Evolutionary conservation across 1,140 invertebrate species (phyloP).

Genomic region (Pseudomyrmex sp.): DNA sequence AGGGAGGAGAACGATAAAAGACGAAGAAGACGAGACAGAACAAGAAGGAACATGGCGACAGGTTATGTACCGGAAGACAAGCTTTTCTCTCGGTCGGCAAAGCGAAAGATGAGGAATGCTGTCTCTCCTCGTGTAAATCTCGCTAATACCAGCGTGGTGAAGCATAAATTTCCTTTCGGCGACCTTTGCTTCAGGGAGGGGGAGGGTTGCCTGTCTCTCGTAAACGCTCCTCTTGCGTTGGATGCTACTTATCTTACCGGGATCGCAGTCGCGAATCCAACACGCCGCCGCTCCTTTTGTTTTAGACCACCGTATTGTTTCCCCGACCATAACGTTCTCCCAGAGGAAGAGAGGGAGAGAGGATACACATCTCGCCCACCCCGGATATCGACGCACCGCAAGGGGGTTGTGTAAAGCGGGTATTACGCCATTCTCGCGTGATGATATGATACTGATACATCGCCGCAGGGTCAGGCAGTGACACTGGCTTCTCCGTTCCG

Average conservation of each 20-base stretch:
- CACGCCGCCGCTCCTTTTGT: conserved; percentile 64
- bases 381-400: conserved; percentile 61
- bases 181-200: conserved; percentile 19
- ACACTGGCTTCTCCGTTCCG: conserved; percentile 21
- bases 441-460: not conserved
- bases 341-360: not conserved
- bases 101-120: not conserved
- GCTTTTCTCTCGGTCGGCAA: conserved; percentile 11
- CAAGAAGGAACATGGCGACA: conserved; percentile 40
- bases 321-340: conserved; percentile 23
- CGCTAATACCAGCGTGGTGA: conserved; percentile 60
- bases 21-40: conserved; percentile 54
- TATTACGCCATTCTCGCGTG: conserved; percentile 21
- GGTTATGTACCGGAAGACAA: conserved; percentile 59
- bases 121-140: conserved; percentile 57
- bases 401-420: not conserved
- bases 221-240: conserved; percentile 42
- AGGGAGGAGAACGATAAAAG: conserved; percentile 60
- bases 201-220: not conserved
- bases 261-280: conserved; percentile 52
- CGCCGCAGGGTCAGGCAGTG: conserved; percentile 11
- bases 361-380: conserved; percentile 25
- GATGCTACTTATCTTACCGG: conserved; percentile 70
- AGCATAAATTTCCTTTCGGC: conserved; percentile 71
- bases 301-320: conserved; percentile 63